phyloP scores from a whole-genome alignment of 2,797 vertebrate genomes.

The Poecile montanus region DNA sequence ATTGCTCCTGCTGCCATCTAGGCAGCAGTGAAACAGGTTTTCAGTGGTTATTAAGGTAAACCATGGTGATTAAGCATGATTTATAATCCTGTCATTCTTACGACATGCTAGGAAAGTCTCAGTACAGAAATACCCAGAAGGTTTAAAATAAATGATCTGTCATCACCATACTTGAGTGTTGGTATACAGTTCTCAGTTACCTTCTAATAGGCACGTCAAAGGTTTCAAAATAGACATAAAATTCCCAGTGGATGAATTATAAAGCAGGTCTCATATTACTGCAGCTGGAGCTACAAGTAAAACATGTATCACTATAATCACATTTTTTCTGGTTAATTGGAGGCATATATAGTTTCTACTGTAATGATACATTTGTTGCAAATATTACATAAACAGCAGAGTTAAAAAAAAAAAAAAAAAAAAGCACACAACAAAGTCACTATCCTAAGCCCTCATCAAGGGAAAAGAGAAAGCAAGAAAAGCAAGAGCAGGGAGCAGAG shows the following conservation, averaged over 20 bases:
- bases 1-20: not conserved
- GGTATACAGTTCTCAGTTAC: not conserved
- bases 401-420: not conserved
- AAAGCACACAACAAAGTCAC: not conserved
- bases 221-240: conserved; percentile 34
- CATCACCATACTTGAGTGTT: not conserved
- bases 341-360: not conserved
- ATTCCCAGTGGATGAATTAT: not conserved
- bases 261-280: not conserved
- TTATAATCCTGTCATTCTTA: not conserved
- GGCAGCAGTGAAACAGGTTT: conserved; percentile 1
- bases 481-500: not conserved
- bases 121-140: not conserved
- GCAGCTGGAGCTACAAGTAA: not conserved
- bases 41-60: not conserved
- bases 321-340: not conserved
- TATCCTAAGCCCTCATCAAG: not conserved
- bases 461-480: not conserved
- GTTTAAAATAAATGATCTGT: not conserved
- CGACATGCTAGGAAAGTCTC: not conserved
- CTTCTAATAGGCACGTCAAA: not conserved
- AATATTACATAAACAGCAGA: not conserved
- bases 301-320: not conserved
- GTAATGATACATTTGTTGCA: not conserved
- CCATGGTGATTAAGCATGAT: not conserved